Conservation (phyloP, 2,888 invertebrate species). For the Pollenia labialis region DNA sequence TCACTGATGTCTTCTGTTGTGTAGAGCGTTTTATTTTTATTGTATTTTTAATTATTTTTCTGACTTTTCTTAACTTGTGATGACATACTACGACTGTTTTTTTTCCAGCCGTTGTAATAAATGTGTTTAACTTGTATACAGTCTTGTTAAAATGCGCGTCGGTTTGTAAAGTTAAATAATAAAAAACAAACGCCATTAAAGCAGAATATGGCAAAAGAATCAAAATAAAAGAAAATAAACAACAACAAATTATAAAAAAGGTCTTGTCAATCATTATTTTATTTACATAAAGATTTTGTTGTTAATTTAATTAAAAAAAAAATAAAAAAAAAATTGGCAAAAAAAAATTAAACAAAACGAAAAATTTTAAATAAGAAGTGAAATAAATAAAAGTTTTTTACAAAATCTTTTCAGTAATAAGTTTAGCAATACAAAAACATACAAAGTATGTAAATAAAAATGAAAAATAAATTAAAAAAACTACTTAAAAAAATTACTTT, state of each 20-base stretch:
- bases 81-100: constrained; percentile 39
- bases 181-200: constrained; percentile 56
- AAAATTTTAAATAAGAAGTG: background rate
- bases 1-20: constrained; percentile 50
- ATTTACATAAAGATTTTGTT: constrained; percentile 21
- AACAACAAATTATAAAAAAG: constrained; percentile 38
- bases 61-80: constrained; percentile 12
- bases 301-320: constrained; percentile 33
- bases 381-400: constrained; percentile 26
- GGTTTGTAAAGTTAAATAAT: constrained; percentile 51
- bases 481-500: too few species aligned
- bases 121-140: constrained; percentile 16
- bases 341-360: background rate
- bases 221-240: constrained; percentile 34
- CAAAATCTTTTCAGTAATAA: background rate
- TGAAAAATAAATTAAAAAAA: too few species aligned
- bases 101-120: background rate
- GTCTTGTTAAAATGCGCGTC: constrained; percentile 58
- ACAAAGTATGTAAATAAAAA: too few species aligned
- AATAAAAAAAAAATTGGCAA: background rate
- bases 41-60: constrained; percentile 9
- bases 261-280: constrained; percentile 43
- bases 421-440: background rate
- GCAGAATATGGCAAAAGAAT: background rate
- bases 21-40: constrained; percentile 11